Evolutionary conservation across 2,797 vertebrate species (phyloP).

Genomic region (Florisuga fusca): DNA sequence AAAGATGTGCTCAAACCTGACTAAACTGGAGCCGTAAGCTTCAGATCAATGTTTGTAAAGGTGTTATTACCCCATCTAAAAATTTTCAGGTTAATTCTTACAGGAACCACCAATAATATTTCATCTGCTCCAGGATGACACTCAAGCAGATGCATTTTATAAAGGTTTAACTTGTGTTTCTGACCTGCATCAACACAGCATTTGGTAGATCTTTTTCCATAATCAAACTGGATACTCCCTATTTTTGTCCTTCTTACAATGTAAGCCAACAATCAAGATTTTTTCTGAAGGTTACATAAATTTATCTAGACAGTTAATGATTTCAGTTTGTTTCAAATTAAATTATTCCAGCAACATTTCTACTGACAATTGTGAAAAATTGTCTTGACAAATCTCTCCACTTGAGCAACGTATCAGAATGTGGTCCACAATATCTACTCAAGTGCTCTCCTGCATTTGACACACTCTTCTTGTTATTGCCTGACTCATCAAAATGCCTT

Average conservation of each 20-base stretch:
- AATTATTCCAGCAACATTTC: not conserved
- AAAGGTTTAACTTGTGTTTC: accelerated
- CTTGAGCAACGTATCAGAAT: not conserved
- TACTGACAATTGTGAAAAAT: not conserved
- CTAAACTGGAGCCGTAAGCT: accelerated
- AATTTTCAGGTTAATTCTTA: not conserved
- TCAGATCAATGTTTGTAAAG: too few relatives aligned
- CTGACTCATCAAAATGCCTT: not conserved
- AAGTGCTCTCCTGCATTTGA: not conserved
- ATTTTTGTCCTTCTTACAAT: not conserved
- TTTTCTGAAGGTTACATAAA: not conserved
- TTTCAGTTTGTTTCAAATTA: not conserved
- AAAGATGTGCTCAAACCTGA: not conserved
- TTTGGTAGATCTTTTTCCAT: not conserved
- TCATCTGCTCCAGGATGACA: not conserved
- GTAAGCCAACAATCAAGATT: not conserved
- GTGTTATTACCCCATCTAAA: not conserved
- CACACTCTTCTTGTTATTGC: not conserved
- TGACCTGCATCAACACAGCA: not conserved
- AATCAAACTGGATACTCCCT: not conserved
- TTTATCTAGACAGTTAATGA: not conserved
- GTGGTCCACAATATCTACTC: not conserved
- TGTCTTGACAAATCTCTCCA: not conserved
- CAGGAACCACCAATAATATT: not conserved
- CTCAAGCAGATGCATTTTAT: not conserved